phyloP scores from a whole-genome alignment of 2,797 vertebrate species.

The Florisuga fusca region DNA sequence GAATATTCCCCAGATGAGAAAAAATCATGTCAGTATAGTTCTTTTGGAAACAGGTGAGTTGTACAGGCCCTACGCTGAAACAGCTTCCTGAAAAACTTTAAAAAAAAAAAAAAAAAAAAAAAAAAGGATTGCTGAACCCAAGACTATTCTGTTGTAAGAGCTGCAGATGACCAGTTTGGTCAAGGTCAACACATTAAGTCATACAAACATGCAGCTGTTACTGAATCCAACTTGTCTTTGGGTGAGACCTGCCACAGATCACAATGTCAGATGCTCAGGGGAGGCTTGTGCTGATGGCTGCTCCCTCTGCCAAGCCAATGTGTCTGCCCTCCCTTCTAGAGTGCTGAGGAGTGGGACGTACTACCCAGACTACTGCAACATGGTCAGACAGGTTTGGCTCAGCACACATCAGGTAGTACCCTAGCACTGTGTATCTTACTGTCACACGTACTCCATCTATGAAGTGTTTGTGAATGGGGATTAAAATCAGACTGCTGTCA shows the following conservation, averaged over 20 bases:
- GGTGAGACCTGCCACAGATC: fast-evolving
- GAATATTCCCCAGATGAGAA: background rate
- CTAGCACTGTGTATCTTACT: background rate
- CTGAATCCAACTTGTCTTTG: background rate
- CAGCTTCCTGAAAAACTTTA: background rate
- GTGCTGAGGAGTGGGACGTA: background rate
- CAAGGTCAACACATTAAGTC: background rate
- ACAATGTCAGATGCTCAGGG: fast-evolving
- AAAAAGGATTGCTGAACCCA: background rate
- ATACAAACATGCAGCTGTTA: fast-evolving
- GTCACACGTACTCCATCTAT: background rate
- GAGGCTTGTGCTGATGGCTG: background rate
- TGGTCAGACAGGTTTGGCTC: background rate
- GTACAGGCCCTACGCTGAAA: background rate
- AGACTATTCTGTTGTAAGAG: background rate
- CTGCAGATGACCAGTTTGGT: background rate
- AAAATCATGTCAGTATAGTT: background rate
- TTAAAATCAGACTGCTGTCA: background rate
- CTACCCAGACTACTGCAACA: fast-evolving
- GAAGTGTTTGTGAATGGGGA: background rate
- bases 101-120: background rate
- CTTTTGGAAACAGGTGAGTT: background rate
- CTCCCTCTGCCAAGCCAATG: background rate
- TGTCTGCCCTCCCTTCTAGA: background rate
- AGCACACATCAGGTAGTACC: background rate